A percentile compares a stretch with the other conserved stretches of the same genome.
Evolutionary conservation across 2,888 invertebrate genomes (phyloP).

Genomic region (Brachyptera putata): DNA sequence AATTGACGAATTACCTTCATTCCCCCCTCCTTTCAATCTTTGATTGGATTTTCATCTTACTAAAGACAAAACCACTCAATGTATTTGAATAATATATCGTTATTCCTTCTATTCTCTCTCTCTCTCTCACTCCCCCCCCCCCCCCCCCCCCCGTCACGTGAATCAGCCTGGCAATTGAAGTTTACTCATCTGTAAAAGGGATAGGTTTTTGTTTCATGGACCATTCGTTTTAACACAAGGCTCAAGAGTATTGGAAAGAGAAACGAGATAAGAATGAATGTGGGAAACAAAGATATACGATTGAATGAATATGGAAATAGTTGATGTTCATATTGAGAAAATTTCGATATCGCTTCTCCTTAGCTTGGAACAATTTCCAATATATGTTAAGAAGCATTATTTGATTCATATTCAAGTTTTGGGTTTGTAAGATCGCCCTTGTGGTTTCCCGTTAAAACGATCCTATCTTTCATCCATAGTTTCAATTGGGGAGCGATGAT

Average conservation of each 20-base stretch:
- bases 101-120: constrained; percentile 19
- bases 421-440: no score
- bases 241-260: not conserved
- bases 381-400: no score
- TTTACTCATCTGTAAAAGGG: not conserved
- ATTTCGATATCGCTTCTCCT: no score
- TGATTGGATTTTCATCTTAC: not conserved
- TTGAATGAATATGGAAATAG: not conserved
- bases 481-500: no score
- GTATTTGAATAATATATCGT: not conserved
- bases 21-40: not conserved
- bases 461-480: no score
- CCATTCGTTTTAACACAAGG: not conserved
- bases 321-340: not conserved
- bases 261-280: not conserved
- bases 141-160: constrained; percentile 3
- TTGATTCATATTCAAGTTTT: no score
- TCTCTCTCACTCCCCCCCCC: constrained; percentile 8
- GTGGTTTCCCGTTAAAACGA: no score
- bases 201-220: not conserved
- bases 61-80: not conserved
- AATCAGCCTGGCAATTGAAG: not conserved
- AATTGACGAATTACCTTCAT: not conserved
- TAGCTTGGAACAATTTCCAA: no score
- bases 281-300: not conserved